Evolutionary conservation across 2,113 vertebrate species (phyloP).

Genomic region (Mustela nigripes): DNA sequence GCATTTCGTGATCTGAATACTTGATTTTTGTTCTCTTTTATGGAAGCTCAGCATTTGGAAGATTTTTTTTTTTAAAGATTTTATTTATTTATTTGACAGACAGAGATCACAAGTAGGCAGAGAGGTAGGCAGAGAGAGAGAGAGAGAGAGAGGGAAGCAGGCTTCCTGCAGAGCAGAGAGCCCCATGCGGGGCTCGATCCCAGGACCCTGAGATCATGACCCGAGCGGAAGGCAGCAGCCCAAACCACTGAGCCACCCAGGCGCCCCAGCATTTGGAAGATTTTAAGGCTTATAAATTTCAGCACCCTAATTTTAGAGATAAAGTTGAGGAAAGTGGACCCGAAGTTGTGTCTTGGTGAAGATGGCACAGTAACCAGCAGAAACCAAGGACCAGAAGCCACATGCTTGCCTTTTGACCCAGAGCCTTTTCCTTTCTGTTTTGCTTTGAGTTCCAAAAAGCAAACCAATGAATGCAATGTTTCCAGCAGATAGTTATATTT

Average conservation of each 20-base stretch:
- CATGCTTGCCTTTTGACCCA: not conserved
- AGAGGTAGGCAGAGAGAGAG: too few relatives aligned
- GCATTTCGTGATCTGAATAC: not conserved
- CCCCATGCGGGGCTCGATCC: too few relatives aligned
- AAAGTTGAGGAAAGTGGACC: not conserved
- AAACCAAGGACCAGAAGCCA: not conserved
- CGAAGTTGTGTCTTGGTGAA: not conserved
- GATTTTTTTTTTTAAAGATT: too few relatives aligned
- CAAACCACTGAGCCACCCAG: too few relatives aligned
- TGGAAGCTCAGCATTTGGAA: not conserved
- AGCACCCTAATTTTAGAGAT: not conserved
- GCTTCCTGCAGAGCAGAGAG: too few relatives aligned
- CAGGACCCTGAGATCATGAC: too few relatives aligned
- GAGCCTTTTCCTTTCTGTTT: not conserved
- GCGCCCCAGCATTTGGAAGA: not conserved
- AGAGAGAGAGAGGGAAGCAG: too few relatives aligned
- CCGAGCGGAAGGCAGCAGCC: too few relatives aligned
- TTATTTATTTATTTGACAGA: too few relatives aligned
- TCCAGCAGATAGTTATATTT: not conserved
- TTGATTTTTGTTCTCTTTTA: not conserved
- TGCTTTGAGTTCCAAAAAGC: not conserved
- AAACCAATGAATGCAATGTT: not conserved
- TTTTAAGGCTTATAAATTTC: not conserved
- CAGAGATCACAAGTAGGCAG: too few relatives aligned
- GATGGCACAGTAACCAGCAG: not conserved